A percentile compares a stretch with the other conserved stretches of the same genome.
These are phyloP conservation scores for Conus betulinus DNA, from an alignment of 1,140 invertebrate species.

Conservation along the genomic window DNA sequence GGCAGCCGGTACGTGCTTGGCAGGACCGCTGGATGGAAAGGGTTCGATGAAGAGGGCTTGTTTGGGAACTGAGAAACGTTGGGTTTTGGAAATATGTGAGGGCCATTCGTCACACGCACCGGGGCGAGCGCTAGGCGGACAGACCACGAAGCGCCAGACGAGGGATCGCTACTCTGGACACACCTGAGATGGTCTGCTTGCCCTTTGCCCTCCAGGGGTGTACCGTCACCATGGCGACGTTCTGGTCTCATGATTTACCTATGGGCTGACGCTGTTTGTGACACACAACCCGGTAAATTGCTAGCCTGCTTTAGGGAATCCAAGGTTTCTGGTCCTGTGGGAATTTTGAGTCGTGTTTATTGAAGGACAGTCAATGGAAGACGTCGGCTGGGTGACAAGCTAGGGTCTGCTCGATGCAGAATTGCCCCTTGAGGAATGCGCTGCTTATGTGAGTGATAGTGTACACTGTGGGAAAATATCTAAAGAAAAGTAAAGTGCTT, in stretches of 20 bases:
- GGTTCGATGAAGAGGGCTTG: too few species aligned
- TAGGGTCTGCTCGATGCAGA: too few species aligned
- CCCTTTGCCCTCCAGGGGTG: not conserved
- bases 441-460: too few species aligned
- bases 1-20: not conserved
- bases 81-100: not conserved
- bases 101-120: not conserved
- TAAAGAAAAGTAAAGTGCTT: too few species aligned
- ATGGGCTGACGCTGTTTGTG: not conserved
- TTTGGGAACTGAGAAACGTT: too few species aligned
- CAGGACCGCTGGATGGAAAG: too few species aligned
- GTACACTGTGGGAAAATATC: too few species aligned
- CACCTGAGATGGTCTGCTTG: not conserved
- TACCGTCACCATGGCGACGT: not conserved
- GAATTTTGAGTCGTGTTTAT: too few species aligned
- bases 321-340: not conserved
- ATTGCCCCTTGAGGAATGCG: too few species aligned
- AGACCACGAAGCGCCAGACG: not conserved
- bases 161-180: not conserved
- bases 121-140: not conserved
- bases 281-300: not conserved
- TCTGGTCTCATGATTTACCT: constrained; percentile 18
- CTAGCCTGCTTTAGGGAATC: not conserved
- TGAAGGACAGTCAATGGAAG: not conserved
- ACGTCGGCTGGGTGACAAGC: not conserved